phyloP scores from a whole-genome alignment of 2,797 vertebrate genomes.

The Thalassophryne amazonica region DNA sequence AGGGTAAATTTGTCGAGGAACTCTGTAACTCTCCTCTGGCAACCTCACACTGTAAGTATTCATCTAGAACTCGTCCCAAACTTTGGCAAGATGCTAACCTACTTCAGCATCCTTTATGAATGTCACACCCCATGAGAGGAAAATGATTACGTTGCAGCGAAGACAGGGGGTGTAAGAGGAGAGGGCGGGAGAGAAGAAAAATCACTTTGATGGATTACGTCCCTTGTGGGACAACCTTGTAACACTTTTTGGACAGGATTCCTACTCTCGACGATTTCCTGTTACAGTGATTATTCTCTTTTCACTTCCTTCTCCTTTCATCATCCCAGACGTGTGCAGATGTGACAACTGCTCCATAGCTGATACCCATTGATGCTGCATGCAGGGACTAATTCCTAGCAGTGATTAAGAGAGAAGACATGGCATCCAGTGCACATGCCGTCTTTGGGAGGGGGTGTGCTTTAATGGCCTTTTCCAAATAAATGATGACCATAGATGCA shows the following conservation, averaged over 20 bases:
- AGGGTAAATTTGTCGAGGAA: conserved; percentile 33
- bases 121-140: conserved; percentile 80
- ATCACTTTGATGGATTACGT: conserved; percentile 82
- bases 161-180: conserved; percentile 59
- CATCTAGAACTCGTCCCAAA: conserved; percentile 65
- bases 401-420: conserved; percentile 73
- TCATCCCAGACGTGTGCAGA: conserved; percentile 52
- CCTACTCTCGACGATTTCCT: conserved; percentile 55
- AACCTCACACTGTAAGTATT: conserved; percentile 43
- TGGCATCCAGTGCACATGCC: conserved; percentile 51
- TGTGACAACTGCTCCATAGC: conserved; percentile 49
- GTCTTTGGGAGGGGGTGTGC: conserved; percentile 54
- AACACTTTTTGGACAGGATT: conserved; percentile 79
- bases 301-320: conserved; percentile 50
- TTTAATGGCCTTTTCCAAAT: conserved; percentile 72
- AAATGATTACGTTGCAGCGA: conserved; percentile 84
- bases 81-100: conserved; percentile 67
- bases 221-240: conserved; percentile 82
- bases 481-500: conserved; percentile 69
- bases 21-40: conserved; percentile 47
- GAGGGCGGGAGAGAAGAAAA: conserved; percentile 61
- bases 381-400: conserved; percentile 72
- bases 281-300: conserved; percentile 41
- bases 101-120: conserved; percentile 78
- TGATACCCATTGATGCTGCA: conserved; percentile 73